Evolutionary conservation across 2,888 invertebrate species (phyloP).

Genomic region (Aphodius granarius): DNA sequence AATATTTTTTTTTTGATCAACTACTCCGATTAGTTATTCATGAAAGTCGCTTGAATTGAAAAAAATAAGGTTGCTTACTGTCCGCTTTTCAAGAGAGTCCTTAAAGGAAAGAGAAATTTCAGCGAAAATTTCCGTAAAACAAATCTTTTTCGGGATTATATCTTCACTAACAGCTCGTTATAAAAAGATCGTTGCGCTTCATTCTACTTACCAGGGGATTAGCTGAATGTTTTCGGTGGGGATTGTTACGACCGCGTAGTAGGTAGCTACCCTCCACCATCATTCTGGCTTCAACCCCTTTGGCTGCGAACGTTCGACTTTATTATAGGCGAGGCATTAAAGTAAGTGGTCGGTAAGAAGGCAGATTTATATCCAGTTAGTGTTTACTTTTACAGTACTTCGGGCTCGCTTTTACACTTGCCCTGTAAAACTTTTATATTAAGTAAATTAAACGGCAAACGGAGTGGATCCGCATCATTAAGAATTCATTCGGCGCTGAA

Average conservation of each 20-base stretch:
- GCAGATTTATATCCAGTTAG: not conserved
- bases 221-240: not conserved
- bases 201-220: not conserved
- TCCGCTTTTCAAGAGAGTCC: no score
- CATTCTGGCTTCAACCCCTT: not conserved
- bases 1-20: no score
- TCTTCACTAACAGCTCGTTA: not conserved
- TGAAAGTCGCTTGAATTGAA: no score
- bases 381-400: not conserved
- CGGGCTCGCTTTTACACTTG: not conserved
- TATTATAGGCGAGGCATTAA: not conserved
- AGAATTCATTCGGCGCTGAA: not conserved
- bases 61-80: no score
- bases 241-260: not conserved
- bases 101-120: not conserved
- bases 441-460: not conserved
- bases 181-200: not conserved
- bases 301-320: not conserved
- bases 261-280: not conserved
- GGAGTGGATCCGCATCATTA: not conserved
- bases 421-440: not conserved
- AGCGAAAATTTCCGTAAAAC: not conserved
- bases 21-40: no score
- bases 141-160: not conserved
- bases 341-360: not conserved